A percentile compares a stretch with the other conserved stretches of the same genome.
Evolutionary conservation across 2,113 vertebrate genomes (phyloP).

Genomic region (Plotosus lineatus): DNA sequence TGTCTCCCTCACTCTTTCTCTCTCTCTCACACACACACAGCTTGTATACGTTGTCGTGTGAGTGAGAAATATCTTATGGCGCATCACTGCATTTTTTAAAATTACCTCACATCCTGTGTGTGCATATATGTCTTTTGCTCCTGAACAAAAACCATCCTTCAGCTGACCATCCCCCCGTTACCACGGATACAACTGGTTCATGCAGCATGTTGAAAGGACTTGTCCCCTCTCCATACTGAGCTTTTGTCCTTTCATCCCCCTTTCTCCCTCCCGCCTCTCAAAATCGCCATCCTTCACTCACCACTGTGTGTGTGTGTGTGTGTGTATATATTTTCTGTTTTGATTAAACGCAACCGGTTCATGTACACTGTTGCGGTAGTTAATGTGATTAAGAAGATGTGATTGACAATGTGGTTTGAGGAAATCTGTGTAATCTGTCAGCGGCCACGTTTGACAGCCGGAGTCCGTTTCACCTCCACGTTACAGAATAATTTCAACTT

Average conservation of each 20-base stretch:
- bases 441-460: neutral
- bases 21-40: neutral
- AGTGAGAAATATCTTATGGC: neutral
- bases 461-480: neutral
- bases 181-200: conserved; percentile 72
- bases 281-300: neutral
- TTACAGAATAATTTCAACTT: no score
- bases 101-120: conserved; percentile 17
- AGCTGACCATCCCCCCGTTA: conserved; percentile 72
- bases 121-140: conserved; percentile 24
- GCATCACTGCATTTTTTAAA: conserved; percentile 55
- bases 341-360: neutral
- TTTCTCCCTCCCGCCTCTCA: conserved; percentile 44
- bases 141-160: conserved; percentile 75
- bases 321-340: neutral
- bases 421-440: neutral
- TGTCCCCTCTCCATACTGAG: conserved; percentile 71
- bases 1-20: neutral
- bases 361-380: neutral
- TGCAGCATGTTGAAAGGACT: conserved; percentile 70
- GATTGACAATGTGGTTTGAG: neutral
- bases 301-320: conserved; percentile 13
- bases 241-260: conserved; percentile 69
- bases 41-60: neutral
- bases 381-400: neutral